These are phyloP conservation scores for Zapornia atra DNA, from an alignment of 2,113 vertebrate species.

Conservation along the genomic window DNA sequence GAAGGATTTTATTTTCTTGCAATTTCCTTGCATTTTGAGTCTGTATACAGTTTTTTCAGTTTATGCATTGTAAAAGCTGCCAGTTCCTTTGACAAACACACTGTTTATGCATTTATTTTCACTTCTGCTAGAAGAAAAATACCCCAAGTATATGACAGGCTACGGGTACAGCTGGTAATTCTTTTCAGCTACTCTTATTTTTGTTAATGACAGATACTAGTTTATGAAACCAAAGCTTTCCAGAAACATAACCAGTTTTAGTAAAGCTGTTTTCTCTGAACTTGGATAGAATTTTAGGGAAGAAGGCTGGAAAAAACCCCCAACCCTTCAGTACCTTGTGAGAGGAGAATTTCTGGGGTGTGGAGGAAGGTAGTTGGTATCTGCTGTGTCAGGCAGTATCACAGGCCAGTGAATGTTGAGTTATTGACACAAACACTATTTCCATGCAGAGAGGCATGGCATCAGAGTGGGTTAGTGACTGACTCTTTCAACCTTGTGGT, in stretches of 20 bases:
- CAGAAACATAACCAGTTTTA: not conserved
- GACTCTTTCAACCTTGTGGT: not conserved
- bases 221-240: not conserved
- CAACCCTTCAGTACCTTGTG: rapidly evolving
- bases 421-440: not conserved
- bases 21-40: not conserved
- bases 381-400: not conserved
- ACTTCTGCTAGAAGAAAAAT: not conserved
- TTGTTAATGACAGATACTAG: not conserved
- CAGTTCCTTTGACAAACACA: not conserved
- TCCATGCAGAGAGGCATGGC: not conserved
- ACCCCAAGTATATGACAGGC: not conserved
- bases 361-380: not conserved
- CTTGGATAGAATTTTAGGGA: not conserved
- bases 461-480: not conserved
- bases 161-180: not conserved
- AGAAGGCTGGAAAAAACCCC: not conserved
- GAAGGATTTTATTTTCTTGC: not conserved
- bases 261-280: not conserved
- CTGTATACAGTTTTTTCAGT: not conserved
- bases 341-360: not conserved
- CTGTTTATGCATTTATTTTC: not conserved
- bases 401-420: not conserved
- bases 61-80: not conserved
- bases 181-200: not conserved